These are phyloP conservation scores for Thymelicus lineola DNA, from an alignment of 2,888 invertebrate species.

Conservation along the genomic window DNA sequence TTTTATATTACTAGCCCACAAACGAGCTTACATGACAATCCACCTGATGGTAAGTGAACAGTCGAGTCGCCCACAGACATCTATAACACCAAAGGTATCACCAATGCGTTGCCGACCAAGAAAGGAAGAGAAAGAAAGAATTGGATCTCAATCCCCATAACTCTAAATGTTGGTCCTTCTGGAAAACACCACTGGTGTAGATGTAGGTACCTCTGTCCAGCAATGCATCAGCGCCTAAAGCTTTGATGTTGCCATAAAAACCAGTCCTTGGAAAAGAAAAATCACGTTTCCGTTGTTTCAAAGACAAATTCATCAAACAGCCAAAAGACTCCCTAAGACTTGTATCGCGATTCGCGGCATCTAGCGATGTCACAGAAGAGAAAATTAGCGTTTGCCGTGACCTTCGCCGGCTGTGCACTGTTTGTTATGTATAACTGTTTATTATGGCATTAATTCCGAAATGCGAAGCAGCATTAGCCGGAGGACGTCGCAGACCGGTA, in stretches of 20 bases:
- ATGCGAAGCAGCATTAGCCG: constrained; percentile 63
- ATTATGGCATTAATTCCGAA: constrained; percentile 65
- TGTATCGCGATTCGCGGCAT: constrained; percentile 66
- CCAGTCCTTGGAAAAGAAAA: not conserved
- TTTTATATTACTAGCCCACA: no score
- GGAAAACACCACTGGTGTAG: no score
- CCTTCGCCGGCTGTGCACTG: constrained; percentile 52
- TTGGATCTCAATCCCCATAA: no score
- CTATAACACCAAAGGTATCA: no score
- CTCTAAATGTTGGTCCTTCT: no score
- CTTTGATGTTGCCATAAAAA: not conserved
- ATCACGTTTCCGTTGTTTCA: constrained; percentile 1
- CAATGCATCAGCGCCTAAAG: not conserved
- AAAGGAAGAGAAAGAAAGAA: no score
- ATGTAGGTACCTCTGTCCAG: no score
- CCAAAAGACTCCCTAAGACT: constrained; percentile 55
- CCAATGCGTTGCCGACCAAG: no score
- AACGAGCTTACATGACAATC: no score
- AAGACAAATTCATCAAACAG: constrained; percentile 45
- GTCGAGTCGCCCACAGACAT: no score
- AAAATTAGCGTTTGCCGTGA: constrained; percentile 75
- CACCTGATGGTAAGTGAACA: no score
- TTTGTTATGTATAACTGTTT: constrained; percentile 60
- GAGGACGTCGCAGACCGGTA: constrained; percentile 74
- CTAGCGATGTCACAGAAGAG: constrained; percentile 64